A percentile compares a stretch with the other conserved stretches of the same genome.
These are phyloP conservation scores for Anomalospiza imberbis DNA, from an alignment of 2,797 vertebrate genomes.

Conservation along the genomic window DNA sequence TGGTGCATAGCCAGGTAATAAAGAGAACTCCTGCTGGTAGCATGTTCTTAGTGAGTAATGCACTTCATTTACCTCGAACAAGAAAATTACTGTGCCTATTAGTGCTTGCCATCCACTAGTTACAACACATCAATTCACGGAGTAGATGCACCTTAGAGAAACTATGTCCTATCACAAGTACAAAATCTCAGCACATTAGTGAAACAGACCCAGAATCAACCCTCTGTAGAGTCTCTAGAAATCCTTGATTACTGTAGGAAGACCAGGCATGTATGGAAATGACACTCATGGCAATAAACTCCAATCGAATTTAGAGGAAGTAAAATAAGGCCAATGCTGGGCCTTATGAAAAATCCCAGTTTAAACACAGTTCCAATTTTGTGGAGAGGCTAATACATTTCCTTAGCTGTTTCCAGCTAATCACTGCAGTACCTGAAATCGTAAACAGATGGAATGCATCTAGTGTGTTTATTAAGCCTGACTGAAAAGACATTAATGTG, in stretches of 20 bases:
- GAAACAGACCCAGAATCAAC: neutral
- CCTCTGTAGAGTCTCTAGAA: neutral
- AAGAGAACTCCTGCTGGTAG: conserved; percentile 41
- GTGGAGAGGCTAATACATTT: neutral
- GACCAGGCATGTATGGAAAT: neutral
- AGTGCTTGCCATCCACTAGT: neutral
- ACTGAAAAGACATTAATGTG: neutral
- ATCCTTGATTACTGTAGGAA: neutral
- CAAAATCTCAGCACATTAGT: neutral
- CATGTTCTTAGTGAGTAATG: conserved; percentile 46
- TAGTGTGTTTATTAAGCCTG: neutral
- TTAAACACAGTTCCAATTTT: neutral
- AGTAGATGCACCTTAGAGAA: neutral
- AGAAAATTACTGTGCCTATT: conserved; percentile 31
- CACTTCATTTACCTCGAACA: conserved; percentile 31
- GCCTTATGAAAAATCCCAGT: neutral
- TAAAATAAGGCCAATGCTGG: neutral
- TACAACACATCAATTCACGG: neutral
- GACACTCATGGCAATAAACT: neutral
- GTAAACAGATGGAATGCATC: neutral
- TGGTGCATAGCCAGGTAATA: conserved; percentile 39
- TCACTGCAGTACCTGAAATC: neutral
- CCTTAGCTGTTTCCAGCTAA: neutral
- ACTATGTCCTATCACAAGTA: neutral
- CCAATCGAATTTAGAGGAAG: neutral